Evolutionary conservation across 2,113 vertebrate species (phyloP).

Genomic region (Melanocharis versteri): DNA sequence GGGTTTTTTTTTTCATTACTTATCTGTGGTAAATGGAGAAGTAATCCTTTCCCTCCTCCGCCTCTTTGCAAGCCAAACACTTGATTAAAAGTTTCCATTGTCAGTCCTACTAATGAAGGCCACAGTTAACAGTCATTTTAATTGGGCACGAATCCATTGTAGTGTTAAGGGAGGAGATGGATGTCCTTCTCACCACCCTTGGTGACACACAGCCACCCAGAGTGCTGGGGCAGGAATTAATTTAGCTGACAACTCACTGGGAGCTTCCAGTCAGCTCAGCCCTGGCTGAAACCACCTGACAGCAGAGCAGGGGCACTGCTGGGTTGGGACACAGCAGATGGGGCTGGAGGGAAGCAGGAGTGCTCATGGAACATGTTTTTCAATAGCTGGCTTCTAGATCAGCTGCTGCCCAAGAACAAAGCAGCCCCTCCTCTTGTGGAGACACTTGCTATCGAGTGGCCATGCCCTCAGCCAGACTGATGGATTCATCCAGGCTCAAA

Average conservation of each 20-base stretch:
- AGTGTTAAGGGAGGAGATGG: not conserved
- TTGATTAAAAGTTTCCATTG: not conserved
- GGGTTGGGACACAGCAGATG: not conserved
- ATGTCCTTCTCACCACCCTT: not conserved
- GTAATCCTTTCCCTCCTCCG: not conserved
- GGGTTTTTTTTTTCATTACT: not conserved
- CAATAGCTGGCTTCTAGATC: not conserved
- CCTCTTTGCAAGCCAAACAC: not conserved
- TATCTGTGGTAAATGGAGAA: not conserved
- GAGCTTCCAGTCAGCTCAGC: not conserved
- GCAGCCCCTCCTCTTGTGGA: not conserved
- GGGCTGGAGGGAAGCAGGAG: not conserved
- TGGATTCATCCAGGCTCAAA: not conserved
- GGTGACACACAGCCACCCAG: not conserved
- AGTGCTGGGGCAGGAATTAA: not conserved
- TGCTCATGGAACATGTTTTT: not conserved
- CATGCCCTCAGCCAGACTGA: rapidly evolving
- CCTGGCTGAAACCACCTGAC: not conserved
- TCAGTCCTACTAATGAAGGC: not conserved
- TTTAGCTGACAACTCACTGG: not conserved
- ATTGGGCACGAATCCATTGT: not conserved
- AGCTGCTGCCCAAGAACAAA: not conserved
- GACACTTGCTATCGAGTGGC: not conserved
- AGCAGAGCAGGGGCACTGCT: not conserved
- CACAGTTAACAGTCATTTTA: not conserved